These are phyloP conservation scores for Hecatera dysodea DNA, from an alignment of 2,888 invertebrate species.

Conservation along the genomic window DNA sequence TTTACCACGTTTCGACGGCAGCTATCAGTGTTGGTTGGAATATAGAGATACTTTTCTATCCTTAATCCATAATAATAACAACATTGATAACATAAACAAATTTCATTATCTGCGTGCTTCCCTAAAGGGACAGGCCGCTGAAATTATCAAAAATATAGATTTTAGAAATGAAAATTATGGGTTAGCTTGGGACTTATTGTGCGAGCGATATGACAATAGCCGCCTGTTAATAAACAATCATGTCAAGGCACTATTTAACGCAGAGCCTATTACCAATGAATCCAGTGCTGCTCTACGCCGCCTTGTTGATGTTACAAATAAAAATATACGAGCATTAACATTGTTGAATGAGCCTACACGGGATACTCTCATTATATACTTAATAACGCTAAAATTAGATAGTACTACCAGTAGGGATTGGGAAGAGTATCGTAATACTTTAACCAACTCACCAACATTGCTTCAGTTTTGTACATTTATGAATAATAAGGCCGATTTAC, in stretches of 20 bases:
- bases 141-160: constrained; percentile 9
- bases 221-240: no score
- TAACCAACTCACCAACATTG: no score
- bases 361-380: constrained; percentile 10
- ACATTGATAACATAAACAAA: constrained; percentile 1
- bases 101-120: constrained; percentile 5
- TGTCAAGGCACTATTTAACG: no score
- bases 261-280: no score
- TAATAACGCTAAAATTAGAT: constrained; percentile 12
- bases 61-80: constrained; percentile 1
- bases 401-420: no score
- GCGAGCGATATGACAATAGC: background rate
- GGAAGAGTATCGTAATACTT: no score
- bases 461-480: constrained; percentile 5
- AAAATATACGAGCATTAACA: constrained; percentile 11
- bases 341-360: constrained; percentile 10
- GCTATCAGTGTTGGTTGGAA: constrained; percentile 5
- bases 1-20: constrained; percentile 1
- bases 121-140: background rate
- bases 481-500: constrained; percentile 10
- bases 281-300: no score
- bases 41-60: background rate
- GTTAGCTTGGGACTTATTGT: background rate
- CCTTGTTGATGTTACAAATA: constrained; percentile 14
- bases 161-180: constrained; percentile 1